A percentile compares a stretch with the other conserved stretches of the same genome.
phyloP scores from a whole-genome alignment of 2,888 invertebrate genomes.

The Siphonodentalium dalli region DNA sequence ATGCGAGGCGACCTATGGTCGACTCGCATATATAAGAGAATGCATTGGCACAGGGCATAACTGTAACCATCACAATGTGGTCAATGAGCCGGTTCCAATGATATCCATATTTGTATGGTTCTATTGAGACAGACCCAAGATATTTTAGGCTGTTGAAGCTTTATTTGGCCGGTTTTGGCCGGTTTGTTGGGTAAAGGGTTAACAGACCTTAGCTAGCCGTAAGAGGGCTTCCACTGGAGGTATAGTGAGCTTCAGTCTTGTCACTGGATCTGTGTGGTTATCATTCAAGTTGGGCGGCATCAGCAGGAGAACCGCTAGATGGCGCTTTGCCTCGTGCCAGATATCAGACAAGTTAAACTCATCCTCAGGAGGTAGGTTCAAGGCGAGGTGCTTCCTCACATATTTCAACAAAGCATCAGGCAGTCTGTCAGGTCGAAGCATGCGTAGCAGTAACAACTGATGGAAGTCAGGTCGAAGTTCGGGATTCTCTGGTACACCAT shows the following conservation, averaged over 20 bases:
- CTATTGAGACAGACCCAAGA: no score
- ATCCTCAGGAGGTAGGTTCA: conserved; percentile 43
- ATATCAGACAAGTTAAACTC: conserved; percentile 45
- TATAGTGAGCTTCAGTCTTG: conserved; percentile 43
- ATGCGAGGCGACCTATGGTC: no score
- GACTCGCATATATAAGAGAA: no score
- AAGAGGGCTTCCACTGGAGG: conserved; percentile 46
- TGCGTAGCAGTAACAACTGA: conserved; percentile 58
- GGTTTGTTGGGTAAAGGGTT: no score
- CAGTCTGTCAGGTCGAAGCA: conserved; percentile 63
- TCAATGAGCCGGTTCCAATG: no score
- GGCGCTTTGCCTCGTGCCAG: conserved; percentile 41
- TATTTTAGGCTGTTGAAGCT: no score
- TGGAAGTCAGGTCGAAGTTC: conserved; percentile 59
- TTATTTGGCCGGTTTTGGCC: no score
- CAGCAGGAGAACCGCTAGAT: conserved; percentile 53
- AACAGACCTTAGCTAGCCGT: conserved; percentile 48
- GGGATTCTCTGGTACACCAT: conserved; percentile 42
- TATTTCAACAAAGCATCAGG: conserved; percentile 53
- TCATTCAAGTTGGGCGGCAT: conserved; percentile 44
- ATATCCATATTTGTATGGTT: no score
- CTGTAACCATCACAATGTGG: no score
- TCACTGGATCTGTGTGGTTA: conserved; percentile 36
- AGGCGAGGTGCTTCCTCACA: conserved; percentile 48
- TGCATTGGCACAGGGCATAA: no score